Evolutionary conservation across 2,888 invertebrate species (phyloP), one percentile per base, ranked within the genome.

Genomic region (Meandrusa payeni): DNA sequence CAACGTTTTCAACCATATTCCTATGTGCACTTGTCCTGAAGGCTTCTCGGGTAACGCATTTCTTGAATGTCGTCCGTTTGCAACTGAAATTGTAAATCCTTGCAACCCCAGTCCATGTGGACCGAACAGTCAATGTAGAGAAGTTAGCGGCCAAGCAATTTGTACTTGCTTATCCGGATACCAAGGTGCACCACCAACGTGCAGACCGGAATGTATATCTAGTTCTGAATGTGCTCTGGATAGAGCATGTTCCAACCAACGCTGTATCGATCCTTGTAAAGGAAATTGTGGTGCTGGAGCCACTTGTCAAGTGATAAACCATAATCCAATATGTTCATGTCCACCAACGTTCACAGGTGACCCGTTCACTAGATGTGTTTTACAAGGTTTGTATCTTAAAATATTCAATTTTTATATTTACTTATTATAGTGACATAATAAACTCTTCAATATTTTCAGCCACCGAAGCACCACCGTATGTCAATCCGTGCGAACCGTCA

Each of bases 91-190:
- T 42, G 67, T 86, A 39, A 90, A 92, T 59, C 92, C 92, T 1
- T 94, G 94, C 55, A 89, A 89, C 62, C 92, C 93, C 23, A 90
- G 92, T 10, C 93, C 93, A 0, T 94, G 94, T 63, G 94, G 93
- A 22, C 83, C 93, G 4, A 94, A 94, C 59, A 90, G 93, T 17
- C 86, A 90, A 52, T 95, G 94, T 61, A 89, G 93, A 33, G 90
- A 91, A 57, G 79, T 86, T 23, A 90, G 91, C 57, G 92, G 93
- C 1, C 85, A 90, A 63, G 93, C 93, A 1, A 92, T 94, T 41
- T 94, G 94, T 61, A 89, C 90, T 15, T 94, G 94, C 67, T 59
- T 91, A 41, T 65, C 88, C 11, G 91, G 91, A 51, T 93, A 91
- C 59, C 87, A 89, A 48, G 93, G 94, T 9, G 92, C 93, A 63